These are phyloP conservation scores for Etheostoma spectabile DNA, from an alignment of 2,113 vertebrate genomes.

Conservation along the genomic window DNA sequence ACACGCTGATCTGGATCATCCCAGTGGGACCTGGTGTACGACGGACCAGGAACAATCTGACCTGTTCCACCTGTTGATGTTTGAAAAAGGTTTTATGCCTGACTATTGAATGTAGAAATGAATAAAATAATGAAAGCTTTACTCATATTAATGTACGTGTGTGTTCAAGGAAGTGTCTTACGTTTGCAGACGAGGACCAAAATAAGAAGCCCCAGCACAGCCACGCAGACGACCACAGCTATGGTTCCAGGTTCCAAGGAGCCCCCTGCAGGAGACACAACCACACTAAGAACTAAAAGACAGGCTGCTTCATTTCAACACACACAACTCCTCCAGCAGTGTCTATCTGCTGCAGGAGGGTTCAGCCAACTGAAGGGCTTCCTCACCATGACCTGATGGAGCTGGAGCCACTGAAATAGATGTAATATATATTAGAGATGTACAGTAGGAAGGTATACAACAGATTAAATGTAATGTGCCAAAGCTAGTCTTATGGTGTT, in stretches of 20 bases:
- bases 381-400: no score
- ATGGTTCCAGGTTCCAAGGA: fast-evolving
- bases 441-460: no score
- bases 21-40: neutral
- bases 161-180: constrained; percentile 5
- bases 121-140: no score
- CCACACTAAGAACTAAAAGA: neutral
- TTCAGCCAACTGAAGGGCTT: no score
- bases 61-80: neutral
- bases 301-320: neutral
- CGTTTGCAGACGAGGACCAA: neutral
- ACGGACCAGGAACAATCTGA: neutral
- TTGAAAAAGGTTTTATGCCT: neutral
- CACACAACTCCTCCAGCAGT: neutral
- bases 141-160: neutral
- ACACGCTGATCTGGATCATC: neutral
- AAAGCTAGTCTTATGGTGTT: no score
- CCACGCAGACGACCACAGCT: neutral
- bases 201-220: neutral
- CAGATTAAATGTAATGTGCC: no score
- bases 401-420: neutral
- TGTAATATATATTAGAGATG: neutral
- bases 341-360: no score
- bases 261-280: neutral
- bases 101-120: neutral